A percentile compares a stretch with the other conserved stretches of the same genome.
Conservation (phyloP, 2,888 invertebrate species). For the Dryocosmus kuriphilus region DNA sequence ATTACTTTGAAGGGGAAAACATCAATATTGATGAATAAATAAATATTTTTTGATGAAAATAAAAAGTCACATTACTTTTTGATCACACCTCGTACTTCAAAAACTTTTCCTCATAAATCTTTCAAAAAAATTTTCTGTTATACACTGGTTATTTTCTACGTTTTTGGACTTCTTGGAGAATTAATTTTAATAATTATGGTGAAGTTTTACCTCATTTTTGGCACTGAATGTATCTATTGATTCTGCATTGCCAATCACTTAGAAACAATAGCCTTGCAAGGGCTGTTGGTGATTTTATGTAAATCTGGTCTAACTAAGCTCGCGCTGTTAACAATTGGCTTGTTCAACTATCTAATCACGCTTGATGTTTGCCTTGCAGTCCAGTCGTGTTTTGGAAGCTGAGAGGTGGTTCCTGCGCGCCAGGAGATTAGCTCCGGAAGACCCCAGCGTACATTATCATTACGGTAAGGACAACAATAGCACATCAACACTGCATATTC, state of each 20-base stretch:
- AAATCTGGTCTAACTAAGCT: conserved; percentile 35
- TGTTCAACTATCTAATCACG: conserved; percentile 39
- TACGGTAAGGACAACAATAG: conserved; percentile 83
- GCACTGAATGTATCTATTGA: neutral
- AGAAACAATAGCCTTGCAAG: conserved; percentile 29
- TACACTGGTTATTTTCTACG: no score
- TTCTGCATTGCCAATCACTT: neutral
- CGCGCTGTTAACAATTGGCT: conserved; percentile 36
- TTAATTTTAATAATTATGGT: neutral
- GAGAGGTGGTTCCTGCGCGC: conserved; percentile 94
- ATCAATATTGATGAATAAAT: no score
- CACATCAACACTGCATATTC: conserved; percentile 24
- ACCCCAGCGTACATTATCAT: conserved; percentile 92
- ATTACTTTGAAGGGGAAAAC: no score
- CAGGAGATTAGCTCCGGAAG: conserved; percentile 88
- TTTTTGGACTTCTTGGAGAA: neutral
- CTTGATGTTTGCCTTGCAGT: conserved; percentile 78
- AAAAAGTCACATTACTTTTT: no score
- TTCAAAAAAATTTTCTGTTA: no score
- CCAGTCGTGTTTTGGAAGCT: conserved; percentile 89
- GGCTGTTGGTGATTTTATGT: conserved; percentile 38
- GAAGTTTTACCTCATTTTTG: neutral
- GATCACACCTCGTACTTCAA: no score
- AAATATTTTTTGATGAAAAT: no score
- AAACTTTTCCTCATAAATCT: no score